phyloP scores from a whole-genome alignment of 2,797 vertebrate genomes.

The Ctenopoma multispine region DNA sequence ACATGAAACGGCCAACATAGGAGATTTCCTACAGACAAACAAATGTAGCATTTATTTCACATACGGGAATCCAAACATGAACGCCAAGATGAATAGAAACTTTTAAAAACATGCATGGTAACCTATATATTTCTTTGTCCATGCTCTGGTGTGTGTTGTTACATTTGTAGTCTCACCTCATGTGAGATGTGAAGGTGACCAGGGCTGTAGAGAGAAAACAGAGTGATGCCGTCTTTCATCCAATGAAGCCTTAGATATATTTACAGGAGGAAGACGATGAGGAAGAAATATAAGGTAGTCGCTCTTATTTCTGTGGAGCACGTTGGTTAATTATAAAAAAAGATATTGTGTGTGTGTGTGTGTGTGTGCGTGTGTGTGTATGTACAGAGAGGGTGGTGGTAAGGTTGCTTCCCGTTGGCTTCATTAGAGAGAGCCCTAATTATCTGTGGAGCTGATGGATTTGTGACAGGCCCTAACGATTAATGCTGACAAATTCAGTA shows the following conservation, averaged over 20 bases:
- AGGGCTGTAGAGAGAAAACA: conserved; percentile 46
- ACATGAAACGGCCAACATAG: background rate
- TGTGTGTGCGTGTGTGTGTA: conserved; percentile 31
- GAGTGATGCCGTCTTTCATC: conserved; percentile 59
- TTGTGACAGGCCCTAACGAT: conserved; percentile 99
- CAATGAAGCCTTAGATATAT: conserved; percentile 43
- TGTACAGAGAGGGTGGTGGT: conserved; percentile 61
- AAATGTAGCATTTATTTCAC: background rate
- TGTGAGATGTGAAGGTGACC: conserved; percentile 41
- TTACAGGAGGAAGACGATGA: conserved; percentile 54
- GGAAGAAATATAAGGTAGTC: conserved; percentile 65
- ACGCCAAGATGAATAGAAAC: conserved; percentile 2
- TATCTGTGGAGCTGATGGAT: conserved; percentile 99
- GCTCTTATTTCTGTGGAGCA: conserved; percentile 86
- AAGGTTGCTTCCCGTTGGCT: conserved; percentile 96
- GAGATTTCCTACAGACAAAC: background rate
- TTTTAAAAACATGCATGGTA: background rate
- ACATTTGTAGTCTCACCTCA: conserved; percentile 42
- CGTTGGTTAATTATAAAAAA: conserved; percentile 94
- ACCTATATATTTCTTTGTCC: conserved; percentile 5
- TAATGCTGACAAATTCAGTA: conserved; percentile 99
- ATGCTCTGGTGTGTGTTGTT: conserved; percentile 52
- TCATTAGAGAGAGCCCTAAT: conserved; percentile 99
- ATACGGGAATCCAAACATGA: background rate
- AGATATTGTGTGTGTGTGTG: conserved; percentile 24